phyloP scores from a whole-genome alignment of 2,888 invertebrate genomes.

The Machimus rusticus region DNA sequence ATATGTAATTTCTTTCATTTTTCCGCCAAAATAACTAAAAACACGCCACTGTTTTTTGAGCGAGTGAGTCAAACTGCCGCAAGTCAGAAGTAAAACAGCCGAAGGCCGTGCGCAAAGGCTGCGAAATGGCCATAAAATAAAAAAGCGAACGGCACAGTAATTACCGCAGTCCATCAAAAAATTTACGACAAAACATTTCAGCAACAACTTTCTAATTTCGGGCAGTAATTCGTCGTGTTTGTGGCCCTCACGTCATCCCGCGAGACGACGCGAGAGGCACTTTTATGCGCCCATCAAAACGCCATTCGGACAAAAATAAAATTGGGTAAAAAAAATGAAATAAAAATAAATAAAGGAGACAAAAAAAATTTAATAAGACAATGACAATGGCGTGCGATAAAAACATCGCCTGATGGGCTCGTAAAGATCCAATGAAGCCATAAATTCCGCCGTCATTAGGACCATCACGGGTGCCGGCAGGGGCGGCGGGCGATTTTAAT shows the following conservation, averaged over 20 bases:
- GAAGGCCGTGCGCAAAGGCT: background rate
- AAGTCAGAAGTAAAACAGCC: background rate
- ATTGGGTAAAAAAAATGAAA: background rate
- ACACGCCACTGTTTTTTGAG: background rate
- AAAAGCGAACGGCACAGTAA: background rate
- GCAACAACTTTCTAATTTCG: conserved; percentile 17
- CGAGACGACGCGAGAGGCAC: background rate
- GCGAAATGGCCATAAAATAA: background rate
- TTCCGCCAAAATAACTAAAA: background rate
- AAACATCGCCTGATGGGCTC: background rate
- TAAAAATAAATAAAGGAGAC: background rate
- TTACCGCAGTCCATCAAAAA: background rate
- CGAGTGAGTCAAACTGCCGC: background rate
- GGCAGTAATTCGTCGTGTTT: background rate
- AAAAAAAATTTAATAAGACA: conserved; percentile 19
- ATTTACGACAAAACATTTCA: conserved; percentile 4
- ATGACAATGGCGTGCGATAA: conserved; percentile 11
- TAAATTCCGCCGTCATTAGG: conserved; percentile 19
- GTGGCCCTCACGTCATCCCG: background rate
- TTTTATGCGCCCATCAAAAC: conserved; percentile 23
- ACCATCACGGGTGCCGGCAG: background rate
- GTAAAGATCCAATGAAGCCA: background rate
- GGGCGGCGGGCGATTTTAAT: background rate
- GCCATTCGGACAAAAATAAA: conserved; percentile 33
- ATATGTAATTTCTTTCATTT: background rate